Base-by-base conservation (phyloP, 2,797 vertebrate species). In the Sitta carolinensis region DNA sequence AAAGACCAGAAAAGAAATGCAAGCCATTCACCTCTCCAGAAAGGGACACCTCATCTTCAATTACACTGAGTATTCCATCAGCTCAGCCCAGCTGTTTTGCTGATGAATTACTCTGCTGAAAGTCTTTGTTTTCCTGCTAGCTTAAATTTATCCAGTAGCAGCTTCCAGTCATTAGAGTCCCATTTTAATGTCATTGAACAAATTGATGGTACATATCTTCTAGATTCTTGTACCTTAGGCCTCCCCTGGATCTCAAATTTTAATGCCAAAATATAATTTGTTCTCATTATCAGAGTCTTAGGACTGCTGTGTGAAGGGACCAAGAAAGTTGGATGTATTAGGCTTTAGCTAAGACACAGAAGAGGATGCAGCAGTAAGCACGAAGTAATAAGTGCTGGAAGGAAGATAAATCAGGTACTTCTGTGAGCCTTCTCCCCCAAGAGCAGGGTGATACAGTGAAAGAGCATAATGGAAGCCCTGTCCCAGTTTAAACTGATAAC, bases 161-260 rank as follows among this genome's bases (percentile, higher is more conserved):
- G 64, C 20, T 92, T 69, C 61, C 30, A 22, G 67, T 67, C 66
- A 82, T 88, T 81, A 59, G 32, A 95, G 66, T 7, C 18, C 20
- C 36, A 40, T 92, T 88, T 91, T 67, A 94, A 94, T 84, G 87
- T 81, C 87, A 73, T 36, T 91, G 83, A 63, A 90, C 70, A 94
- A 81, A 93, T 51, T 73, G 85, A 68, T 81, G 75, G 34, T 18
- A 70, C 50, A 25, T 4, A 3, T 73, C 23, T 86, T 75, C 69
- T 58, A 66, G 48, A 92, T 84, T 84, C 63, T 73, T 47, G 22
- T 67, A 79, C 67, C 16, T 70, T 50, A 82, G 52, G 36, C 63
- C 32, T 90, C 55, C 38, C 7, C 20, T 87, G 34, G 30, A 54
- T 82, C 58, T 93, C 36, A 73, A 70, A 22, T 22, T 57, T 81